Evolutionary conservation across 2,797 vertebrate species (phyloP).

Genomic region (Synanceia verrucosa): DNA sequence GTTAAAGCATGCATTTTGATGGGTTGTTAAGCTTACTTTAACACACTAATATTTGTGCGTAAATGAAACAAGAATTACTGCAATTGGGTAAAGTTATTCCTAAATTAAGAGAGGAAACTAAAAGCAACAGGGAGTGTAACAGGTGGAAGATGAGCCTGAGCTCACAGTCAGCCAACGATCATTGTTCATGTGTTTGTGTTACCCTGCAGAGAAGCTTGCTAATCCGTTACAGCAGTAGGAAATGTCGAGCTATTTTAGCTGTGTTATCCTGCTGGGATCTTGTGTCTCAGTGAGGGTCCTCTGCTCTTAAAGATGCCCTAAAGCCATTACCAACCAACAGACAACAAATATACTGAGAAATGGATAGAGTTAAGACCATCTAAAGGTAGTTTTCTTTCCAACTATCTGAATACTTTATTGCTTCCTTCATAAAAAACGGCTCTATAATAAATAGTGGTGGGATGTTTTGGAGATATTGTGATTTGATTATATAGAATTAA

Average conservation of each 20-base stretch:
- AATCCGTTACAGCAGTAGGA: slow-evolving; percentile 61
- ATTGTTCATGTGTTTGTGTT: slow-evolving; percentile 59
- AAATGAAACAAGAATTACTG: neutral
- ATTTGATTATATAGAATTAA: neutral
- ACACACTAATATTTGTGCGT: neutral
- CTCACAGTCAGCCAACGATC: slow-evolving; percentile 14
- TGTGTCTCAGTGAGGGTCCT: slow-evolving; percentile 43
- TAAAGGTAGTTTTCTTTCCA: neutral
- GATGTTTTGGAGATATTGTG: neutral
- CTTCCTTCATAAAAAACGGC: neutral
- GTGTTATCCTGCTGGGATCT: slow-evolving; percentile 68
- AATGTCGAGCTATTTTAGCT: slow-evolving; percentile 61
- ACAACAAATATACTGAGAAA: slow-evolving; percentile 41
- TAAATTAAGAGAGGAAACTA: neutral
- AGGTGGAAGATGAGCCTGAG: slow-evolving; percentile 41
- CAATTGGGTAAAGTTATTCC: neutral
- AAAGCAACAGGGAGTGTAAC: neutral
- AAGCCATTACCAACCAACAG: slow-evolving; percentile 39
- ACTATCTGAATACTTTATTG: neutral
- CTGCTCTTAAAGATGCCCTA: slow-evolving; percentile 52
- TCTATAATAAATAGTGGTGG: neutral
- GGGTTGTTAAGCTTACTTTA: neutral
- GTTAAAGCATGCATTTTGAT: neutral
- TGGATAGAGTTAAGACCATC: slow-evolving; percentile 19
- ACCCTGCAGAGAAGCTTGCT: slow-evolving; percentile 55